phyloP scores from a whole-genome alignment of 2,797 vertebrate genomes.

The Halcyon smyrnensis region DNA sequence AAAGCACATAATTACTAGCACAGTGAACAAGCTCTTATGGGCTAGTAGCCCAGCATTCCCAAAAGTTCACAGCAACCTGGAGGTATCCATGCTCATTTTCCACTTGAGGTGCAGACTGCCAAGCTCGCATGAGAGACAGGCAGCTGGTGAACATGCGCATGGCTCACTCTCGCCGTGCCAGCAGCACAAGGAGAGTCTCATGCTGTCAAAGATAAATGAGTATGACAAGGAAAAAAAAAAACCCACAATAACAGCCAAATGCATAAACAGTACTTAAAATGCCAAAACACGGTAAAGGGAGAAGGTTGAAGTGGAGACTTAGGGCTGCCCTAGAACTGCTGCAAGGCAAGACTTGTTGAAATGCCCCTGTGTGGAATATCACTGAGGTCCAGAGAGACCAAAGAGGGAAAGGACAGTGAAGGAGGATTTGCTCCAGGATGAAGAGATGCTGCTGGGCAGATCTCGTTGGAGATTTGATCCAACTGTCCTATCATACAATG shows the following conservation, averaged over 20 bases:
- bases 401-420: neutral
- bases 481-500: neutral
- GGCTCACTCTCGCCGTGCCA: neutral
- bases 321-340: neutral
- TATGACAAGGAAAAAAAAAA: accelerated
- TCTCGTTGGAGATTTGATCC: neutral
- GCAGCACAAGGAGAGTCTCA: accelerated
- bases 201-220: neutral
- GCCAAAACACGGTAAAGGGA: neutral
- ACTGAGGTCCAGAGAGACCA: neutral
- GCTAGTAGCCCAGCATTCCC: neutral
- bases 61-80: accelerated
- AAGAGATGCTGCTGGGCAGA: neutral
- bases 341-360: neutral
- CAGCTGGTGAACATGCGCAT: accelerated
- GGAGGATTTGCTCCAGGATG: neutral
- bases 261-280: neutral
- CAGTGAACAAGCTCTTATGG: neutral
- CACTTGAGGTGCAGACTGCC: neutral
- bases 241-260: neutral
- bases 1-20: accelerated
- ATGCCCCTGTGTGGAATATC: neutral
- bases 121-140: accelerated
- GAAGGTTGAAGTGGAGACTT: accelerated
- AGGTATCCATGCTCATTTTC: neutral